Percentiles rank a stretch among this genome's conserved stretches.
phyloP scores from a whole-genome alignment of 2,888 invertebrate species.

The Eristalinus sepulchralis region DNA sequence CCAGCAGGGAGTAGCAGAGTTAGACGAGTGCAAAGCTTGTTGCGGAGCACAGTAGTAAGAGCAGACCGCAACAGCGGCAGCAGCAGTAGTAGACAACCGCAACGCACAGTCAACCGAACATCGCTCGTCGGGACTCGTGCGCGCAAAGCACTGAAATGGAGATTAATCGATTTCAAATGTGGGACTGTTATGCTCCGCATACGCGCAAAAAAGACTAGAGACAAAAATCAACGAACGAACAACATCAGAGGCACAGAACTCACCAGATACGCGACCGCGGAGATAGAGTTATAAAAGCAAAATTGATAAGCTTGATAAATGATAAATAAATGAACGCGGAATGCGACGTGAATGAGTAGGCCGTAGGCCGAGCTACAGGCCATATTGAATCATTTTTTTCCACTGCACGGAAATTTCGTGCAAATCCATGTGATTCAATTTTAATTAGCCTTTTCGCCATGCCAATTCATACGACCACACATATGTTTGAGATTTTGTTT shows the following conservation, averaged over 20 bases:
- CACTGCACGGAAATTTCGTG: constrained; percentile 47
- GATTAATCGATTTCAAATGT: constrained; percentile 71
- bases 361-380: constrained; percentile 31
- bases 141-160: constrained; percentile 57
- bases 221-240: background rate
- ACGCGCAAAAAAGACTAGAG: background rate
- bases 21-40: background rate
- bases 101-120: background rate
- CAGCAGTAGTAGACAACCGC: background rate
- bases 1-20: constrained; percentile 43
- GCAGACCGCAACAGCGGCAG: background rate
- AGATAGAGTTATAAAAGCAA: constrained; percentile 64
- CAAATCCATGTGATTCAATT: constrained; percentile 35
- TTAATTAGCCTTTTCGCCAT: constrained; percentile 40
- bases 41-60: constrained; percentile 35
- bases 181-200: constrained; percentile 50
- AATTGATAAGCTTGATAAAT: constrained; percentile 69
- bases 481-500: background rate
- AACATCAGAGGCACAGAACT: constrained; percentile 28
- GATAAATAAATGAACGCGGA: constrained; percentile 61
- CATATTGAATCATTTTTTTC: constrained; percentile 49
- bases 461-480: constrained; percentile 21
- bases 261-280: constrained; percentile 30
- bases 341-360: constrained; percentile 30
- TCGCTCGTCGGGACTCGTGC: constrained; percentile 22